phyloP scores from a whole-genome alignment of 2,888 invertebrate species.

The Drosophila conformis region DNA sequence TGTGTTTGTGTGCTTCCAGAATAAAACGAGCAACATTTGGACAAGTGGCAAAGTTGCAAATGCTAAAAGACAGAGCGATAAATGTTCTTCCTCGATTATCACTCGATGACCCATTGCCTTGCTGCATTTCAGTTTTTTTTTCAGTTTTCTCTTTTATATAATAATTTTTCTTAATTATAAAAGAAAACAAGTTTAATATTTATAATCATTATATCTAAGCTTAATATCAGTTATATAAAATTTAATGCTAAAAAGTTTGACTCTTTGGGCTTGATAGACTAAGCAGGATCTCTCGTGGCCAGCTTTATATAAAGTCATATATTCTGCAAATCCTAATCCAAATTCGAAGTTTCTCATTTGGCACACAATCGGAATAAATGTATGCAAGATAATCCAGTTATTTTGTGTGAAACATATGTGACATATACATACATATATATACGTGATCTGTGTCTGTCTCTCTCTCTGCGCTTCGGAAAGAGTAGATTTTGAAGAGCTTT shows the following conservation, averaged over 20 bases:
- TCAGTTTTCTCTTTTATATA: neutral
- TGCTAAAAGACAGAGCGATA: constrained; percentile 3
- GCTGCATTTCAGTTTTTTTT: neutral
- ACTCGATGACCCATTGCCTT: neutral
- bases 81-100: neutral
- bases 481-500: neutral
- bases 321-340: no score
- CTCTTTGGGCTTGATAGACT: neutral
- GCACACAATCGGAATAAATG: neutral
- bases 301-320: neutral
- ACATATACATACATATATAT: neutral
- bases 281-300: neutral
- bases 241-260: no score
- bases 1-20: constrained; percentile 25
- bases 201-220: neutral
- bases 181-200: neutral
- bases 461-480: no score
- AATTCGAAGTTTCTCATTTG: neutral
- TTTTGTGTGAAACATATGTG: neutral
- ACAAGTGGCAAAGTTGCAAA: constrained; percentile 17
- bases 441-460: neutral
- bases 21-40: constrained; percentile 55
- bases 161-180: neutral
- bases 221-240: neutral
- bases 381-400: neutral